Base-by-base conservation (phyloP, 2,113 vertebrate species). In the Helogale parvula region DNA sequence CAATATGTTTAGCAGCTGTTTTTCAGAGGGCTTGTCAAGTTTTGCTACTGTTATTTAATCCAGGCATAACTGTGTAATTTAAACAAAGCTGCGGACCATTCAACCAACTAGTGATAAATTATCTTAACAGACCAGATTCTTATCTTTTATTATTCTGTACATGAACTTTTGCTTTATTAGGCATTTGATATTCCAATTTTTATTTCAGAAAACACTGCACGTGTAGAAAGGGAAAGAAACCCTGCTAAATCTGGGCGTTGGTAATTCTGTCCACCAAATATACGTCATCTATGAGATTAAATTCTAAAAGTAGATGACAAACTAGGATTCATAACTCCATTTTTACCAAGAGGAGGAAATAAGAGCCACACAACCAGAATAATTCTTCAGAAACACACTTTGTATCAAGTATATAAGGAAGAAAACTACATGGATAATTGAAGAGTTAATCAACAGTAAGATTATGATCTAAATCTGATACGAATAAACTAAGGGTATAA, bases 1-100 rank as follows among this genome's bases (percentile, higher is more conserved):
- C 93, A 97, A 5, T 94, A 81, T 63, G 68, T 81, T 98, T 93
- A 97, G 92, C 94, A 97, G 96, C 97, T 98, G 60, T 94, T 97
- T 98, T 96, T 97, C 90, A 92, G 69, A 97, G 60, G 94, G 74
- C 89, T 93, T 95, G 72, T 96, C 83, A 97, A 93, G 82, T 96
- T 92, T 97, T 93, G 66, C 79, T 93, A 85, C 45, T 95, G 71
- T 93, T 97, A 76, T 66, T 93, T 97, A 92, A 94, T 94, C 63
- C 65, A 97, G 74, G 82, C 68, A 88, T 96, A 85, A 94, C 52
- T 86, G 35, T 89, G 74, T 90, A 97, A 93, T 68, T 45, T 87
- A 98, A 94, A 96, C 69, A 95, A 97, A 97, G 45, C 45, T 96
- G 80, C 90, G 87, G 57, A 93, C 76, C 85, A 93, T 88, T 93